phyloP scores from a whole-genome alignment of 1,140 invertebrate genomes.

The Xylocopa sonorina region DNA sequence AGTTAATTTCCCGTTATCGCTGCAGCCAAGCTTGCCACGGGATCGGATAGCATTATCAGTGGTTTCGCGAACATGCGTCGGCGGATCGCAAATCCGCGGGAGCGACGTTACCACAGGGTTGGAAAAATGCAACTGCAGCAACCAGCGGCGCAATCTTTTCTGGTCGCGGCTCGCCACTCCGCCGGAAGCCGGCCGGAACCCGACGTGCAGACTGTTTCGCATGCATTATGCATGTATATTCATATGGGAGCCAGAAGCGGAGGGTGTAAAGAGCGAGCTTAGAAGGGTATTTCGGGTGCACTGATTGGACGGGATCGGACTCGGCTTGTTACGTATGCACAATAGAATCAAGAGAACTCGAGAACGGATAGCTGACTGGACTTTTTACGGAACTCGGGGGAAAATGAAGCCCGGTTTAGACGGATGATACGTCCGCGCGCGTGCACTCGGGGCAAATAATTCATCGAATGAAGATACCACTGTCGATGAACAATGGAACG shows the following conservation, averaged over 20 bases:
- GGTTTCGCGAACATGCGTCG: not conserved
- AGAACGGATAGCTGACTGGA: slow-evolving; percentile 24
- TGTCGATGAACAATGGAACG: slow-evolving; percentile 2
- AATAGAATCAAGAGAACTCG: slow-evolving; percentile 21
- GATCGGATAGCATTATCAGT: slow-evolving; percentile 1
- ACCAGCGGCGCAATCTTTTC: slow-evolving; percentile 37
- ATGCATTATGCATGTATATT: slow-evolving; percentile 52
- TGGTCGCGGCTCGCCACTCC: slow-evolving; percentile 1
- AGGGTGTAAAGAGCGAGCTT: slow-evolving; percentile 17
- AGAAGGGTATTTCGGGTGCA: slow-evolving; percentile 30
- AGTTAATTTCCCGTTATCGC: slow-evolving; percentile 12
- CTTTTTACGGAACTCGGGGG: slow-evolving; percentile 18
- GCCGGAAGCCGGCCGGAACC: not conserved
- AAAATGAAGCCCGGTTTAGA: slow-evolving; percentile 20
- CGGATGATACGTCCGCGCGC: not conserved
- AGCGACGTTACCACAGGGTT: slow-evolving; percentile 23
- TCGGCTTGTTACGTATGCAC: slow-evolving; percentile 26
- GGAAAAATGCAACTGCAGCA: slow-evolving; percentile 57
- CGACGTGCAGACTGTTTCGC: slow-evolving; percentile 13
- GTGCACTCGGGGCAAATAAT: slow-evolving; percentile 11
- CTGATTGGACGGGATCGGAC: slow-evolving; percentile 14
- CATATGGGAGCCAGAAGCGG: not conserved
- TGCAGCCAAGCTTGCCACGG: not conserved
- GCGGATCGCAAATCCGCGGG: slow-evolving; percentile 24
- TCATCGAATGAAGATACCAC: slow-evolving; percentile 17